Base-by-base conservation (phyloP, 2,888 invertebrate species). In the Eulithis prunata region DNA sequence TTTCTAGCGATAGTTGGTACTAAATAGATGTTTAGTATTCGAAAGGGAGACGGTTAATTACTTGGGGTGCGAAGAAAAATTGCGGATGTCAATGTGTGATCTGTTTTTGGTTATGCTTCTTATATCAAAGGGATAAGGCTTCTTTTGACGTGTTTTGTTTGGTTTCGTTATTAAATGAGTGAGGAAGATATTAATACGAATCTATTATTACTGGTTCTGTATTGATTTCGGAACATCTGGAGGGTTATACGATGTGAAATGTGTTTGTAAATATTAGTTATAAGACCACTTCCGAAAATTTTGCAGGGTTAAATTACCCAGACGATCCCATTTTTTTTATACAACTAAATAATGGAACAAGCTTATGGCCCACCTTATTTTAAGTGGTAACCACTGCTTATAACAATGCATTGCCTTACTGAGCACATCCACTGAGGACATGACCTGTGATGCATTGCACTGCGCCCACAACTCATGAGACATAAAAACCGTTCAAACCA, bases 1-100 rank as follows among this genome's bases (percentile, higher is more conserved):
- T 73, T 47, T 86, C 81, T 71, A 66, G 66, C 80, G 82, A 86
- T 88, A 89, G 87, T 87, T 85, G 79, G 78, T 84, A 88, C 89
- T 91, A 91, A 92, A 91, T 91, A 91, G 90, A 89, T 88, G 89
- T 92, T 93, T 92, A 91, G 91, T 91, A 92, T 91, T 92, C 92
- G 83, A 87, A 86, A 90, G 91, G 92, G 92, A 86, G 87, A 82
- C 83, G 84, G 87, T 91, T 92, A 92, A 92, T 92, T 91, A 88
- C 83, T 82, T 85, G 82, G 91, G 91, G 89, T 86, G 89, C 80
- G 82, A 85, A 84, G 89, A 89, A 91, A 91, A 90, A 92, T 87
- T 79, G 80, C 78, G 76, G 75, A 75, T 76, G 73, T 78, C 73
- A 71, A 51, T 62, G 61, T 71, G 68, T 65, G 74, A 61, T 72